Evolutionary conservation across 2,888 invertebrate species (phyloP), one percentile per base, ranked within the genome.

Genomic region (Netelia virgata): DNA sequence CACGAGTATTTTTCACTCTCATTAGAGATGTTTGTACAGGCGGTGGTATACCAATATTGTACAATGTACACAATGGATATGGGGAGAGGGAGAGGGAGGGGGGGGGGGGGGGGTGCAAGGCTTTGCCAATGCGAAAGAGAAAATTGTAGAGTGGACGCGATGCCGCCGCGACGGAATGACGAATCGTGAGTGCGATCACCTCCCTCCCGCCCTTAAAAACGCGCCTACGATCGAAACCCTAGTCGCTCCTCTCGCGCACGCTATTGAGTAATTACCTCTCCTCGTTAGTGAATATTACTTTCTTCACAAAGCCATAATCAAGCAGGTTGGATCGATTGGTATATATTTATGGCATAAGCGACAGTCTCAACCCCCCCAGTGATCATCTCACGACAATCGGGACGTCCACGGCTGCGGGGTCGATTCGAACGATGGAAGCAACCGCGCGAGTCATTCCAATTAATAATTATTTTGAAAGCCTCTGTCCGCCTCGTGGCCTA

Each of bases 191-290:
- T 47, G 81, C 80, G 77, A 76, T 75, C 78, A 78, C 53, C 70
- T 66, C 72, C 47, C 50, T 66, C 16, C 63, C 64, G 66, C 47
- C 64, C 28, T 59, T 72, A 43, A 72, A 73, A 66, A 64, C 61
- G 43, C 66, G 63, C 28, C 61, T 41, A 77, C 23, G 69, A 61
- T 57, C 70, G 63, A 36, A 66, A 16, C 61, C 69, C 61, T 80
- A 68, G 68, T 61, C 69, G 68, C 82, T 87, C 87, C 90, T 90
- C 87, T 87, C 87, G 75, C 82, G 86, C 93, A 93, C 93, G 93
- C 93, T 87, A 93, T 92, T 91, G 90, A 89, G 92, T 92, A 92
- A 93, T 93, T 93, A 91, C 89, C 91, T 91, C 86, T 88, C 88
- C 92, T 92, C 91, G 91, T 92, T 92, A 92, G 88, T 79, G 90